phyloP scores from a whole-genome alignment of 2,888 invertebrate genomes.

The Drosophila falleni region DNA sequence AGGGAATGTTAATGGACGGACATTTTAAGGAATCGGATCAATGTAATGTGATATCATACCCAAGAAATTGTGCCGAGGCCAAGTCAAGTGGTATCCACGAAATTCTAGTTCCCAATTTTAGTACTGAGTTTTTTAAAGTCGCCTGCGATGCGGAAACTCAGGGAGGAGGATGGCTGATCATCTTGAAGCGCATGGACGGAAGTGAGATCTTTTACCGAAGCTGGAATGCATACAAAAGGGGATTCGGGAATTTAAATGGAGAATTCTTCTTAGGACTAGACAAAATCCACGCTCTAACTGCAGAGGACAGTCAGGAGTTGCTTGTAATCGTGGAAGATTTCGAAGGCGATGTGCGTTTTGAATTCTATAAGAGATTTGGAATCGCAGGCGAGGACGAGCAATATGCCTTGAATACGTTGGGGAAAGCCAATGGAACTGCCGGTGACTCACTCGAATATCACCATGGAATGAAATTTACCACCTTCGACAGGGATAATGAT shows the following conservation, averaged over 20 bases:
- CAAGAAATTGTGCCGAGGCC: neutral
- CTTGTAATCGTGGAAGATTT: neutral
- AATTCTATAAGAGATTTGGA: neutral
- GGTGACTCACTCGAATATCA: neutral
- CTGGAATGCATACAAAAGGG: neutral
- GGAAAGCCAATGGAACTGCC: neutral
- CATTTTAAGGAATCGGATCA: neutral
- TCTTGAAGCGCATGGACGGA: neutral
- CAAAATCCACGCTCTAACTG: neutral
- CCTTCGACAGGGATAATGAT: neutral
- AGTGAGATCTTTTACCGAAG: neutral
- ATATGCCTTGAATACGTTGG: neutral
- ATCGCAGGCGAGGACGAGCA: neutral
- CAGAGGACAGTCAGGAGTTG: neutral
- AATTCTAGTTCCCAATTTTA: neutral
- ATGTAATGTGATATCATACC: neutral
- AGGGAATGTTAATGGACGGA: neutral
- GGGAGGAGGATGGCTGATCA: slow-evolving; percentile 1
- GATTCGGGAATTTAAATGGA: neutral
- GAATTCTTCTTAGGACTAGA: neutral
- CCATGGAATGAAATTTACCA: neutral
- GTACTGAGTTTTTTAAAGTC: neutral
- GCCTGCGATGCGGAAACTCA: neutral
- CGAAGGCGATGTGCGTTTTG: neutral
- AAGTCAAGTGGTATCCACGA: neutral